phyloP scores from a whole-genome alignment of 2,113 vertebrate genomes.

The Gavialis gangeticus region DNA sequence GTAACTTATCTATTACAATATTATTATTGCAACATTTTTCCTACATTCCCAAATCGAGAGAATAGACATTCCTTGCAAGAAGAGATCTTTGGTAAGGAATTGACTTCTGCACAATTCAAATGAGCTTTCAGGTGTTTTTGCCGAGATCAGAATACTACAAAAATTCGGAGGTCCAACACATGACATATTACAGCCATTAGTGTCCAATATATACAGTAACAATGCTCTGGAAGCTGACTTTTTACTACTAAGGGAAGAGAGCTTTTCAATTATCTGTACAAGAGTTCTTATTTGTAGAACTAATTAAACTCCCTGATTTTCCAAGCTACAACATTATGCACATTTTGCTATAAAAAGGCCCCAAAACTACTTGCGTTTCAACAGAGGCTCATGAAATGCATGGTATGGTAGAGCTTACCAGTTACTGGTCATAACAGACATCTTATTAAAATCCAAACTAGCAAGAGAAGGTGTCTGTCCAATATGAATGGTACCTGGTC shows the following conservation, averaged over 20 bases:
- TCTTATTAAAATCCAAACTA: background rate
- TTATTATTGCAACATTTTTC: background rate
- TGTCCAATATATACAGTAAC: background rate
- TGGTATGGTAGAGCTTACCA: background rate
- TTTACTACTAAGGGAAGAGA: background rate
- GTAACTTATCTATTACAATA: background rate
- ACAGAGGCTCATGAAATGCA: background rate
- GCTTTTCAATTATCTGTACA: background rate
- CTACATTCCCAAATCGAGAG: background rate
- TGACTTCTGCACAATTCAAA: background rate
- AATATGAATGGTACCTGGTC: too few relatives aligned
- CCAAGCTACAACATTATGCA: background rate
- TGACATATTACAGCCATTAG: background rate
- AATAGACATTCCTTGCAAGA: fast-evolving
- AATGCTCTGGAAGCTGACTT: background rate
- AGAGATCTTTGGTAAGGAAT: background rate
- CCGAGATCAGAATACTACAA: background rate
- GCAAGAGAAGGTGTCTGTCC: background rate
- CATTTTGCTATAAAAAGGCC: too few relatives aligned
- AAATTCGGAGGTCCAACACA: background rate
- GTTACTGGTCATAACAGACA: background rate
- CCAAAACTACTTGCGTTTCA: too few relatives aligned
- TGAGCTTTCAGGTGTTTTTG: background rate
- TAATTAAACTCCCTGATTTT: background rate
- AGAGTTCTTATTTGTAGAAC: background rate